Evolutionary conservation across 2,113 vertebrate genomes (phyloP).

Genomic region (Chelonoidis abingdonii): DNA sequence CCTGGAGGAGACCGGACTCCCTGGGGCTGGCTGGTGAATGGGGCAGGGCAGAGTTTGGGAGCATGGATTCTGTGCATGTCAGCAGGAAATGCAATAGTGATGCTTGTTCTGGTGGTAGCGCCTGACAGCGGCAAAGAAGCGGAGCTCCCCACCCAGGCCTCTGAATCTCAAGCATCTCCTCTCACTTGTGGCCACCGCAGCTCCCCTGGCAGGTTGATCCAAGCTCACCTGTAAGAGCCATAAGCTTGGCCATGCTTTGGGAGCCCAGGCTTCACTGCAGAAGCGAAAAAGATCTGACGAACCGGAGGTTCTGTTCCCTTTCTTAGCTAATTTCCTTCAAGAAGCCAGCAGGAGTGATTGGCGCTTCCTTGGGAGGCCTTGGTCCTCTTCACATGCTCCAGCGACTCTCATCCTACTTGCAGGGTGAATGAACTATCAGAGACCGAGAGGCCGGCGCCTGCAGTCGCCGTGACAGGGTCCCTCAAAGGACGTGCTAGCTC

Average conservation of each 20-base stretch:
- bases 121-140: neutral
- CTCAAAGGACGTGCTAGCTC: neutral
- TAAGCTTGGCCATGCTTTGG: rapidly evolving
- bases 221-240: rapidly evolving
- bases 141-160: too few species aligned
- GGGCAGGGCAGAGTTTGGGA: neutral
- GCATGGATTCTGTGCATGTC: neutral
- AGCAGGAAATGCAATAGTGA: neutral
- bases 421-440: neutral
- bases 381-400: rapidly evolving
- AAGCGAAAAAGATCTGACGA: neutral
- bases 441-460: rapidly evolving
- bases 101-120: neutral
- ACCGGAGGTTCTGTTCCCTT: neutral
- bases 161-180: rapidly evolving
- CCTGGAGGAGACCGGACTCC: neutral
- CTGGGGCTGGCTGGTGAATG: neutral
- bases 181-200: neutral
- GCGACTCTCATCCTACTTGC: rapidly evolving
- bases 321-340: neutral
- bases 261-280: neutral
- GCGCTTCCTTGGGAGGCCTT: neutral
- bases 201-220: neutral
- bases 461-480: neutral
- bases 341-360: rapidly evolving